Base-by-base conservation (phyloP, 2,888 invertebrate species). In the Eristalis tenax region DNA sequence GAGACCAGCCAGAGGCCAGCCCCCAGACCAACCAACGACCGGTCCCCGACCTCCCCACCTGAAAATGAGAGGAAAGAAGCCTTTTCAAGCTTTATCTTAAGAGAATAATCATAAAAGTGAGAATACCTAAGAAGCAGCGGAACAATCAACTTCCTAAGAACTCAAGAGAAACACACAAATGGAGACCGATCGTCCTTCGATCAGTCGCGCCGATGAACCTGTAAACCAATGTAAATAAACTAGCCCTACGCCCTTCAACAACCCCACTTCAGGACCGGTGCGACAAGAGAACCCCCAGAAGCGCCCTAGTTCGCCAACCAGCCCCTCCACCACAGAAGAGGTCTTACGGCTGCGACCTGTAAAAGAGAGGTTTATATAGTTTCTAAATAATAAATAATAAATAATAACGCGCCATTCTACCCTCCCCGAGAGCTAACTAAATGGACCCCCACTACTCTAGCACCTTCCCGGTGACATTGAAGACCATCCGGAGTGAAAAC, bases 231-330 rank as follows among this genome's bases (percentile, higher is more conserved):
- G 15, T 13, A 13, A 40, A 43, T 43, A 43, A 43, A 5, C 43
- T 43, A 43, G 43, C 43, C 43, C 43, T 43, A 43, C 43, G 43
- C 43, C 43, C 43, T 43, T 43, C 74, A 74, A 32, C 13, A 26
- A 28, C 13, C 40, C 38, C 61, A 35, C 15, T 61, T 38, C 40
- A 23, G 6, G 18, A 35, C 35, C 35, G 35, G 40, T 40, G 43
- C 10, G 0, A 15, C 18, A 4, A 35, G 3, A 23, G 59, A 3
- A 38, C 32, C 56, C n/a, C n/a, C 35, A 1, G 13, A 73, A 50
- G 28, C 61, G 22, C 18, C 43, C 43, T 43, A n/a, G n/a, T 43
- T 43, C 43, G 43, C 43, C 43, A n/a, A n/a, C 43, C 43, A 15
- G 6, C 43, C 43, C 15, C 43, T 43, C 2, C 38, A 10, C 4